Base-by-base conservation (phyloP, 2,888 invertebrate genomes). In the Melieria omissa region DNA sequence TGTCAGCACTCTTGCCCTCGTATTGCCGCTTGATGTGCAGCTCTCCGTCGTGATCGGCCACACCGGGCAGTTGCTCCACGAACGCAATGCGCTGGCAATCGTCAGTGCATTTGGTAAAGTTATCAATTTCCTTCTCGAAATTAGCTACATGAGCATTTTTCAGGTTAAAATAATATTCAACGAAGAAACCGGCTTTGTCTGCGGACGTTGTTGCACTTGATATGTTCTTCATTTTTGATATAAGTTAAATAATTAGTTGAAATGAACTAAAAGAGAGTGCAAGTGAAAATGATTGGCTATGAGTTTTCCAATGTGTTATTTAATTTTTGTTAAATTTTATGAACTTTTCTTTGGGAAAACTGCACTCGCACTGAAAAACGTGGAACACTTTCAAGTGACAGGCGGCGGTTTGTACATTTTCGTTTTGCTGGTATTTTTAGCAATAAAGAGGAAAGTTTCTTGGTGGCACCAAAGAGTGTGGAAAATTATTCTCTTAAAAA, bases 11-110 rank as follows among this genome's bases (percentile, higher is more conserved):
- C 85, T 94, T 88, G 80, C 88, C 82, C 74, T 80, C 76, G 85
- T 86, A 84, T 84, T 88, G 81, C 75, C 86, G 83, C 80, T 87
- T 81, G 84, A 89, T 87, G 85, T 89, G 87, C 84, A 92, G 78
- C 76, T 88, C 85, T 80, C 89, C 81, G 84, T 85, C 80, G 78
- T 88, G 82, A 80, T 84, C 78, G 77, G 87, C 80, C 82, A 90
- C 82, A 87, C 88, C 86, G 9, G 84, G 86, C 70, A 88, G 85
- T 74, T 86, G 85, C 65, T 90, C 89, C 80, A 91, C 86, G 86
- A 90, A 92, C 72, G 88, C 88, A 71, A 93, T 90, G 72, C 93
- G 90, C 73, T 92, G 91, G 70, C 90, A 88, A 83, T 93, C 92
- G 71, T 88, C 89, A 79, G 89, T 89, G 77, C 92, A 88, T 81